Base-by-base conservation (phyloP, 2,888 invertebrate species). In the Dicyrtoma fusca region DNA sequence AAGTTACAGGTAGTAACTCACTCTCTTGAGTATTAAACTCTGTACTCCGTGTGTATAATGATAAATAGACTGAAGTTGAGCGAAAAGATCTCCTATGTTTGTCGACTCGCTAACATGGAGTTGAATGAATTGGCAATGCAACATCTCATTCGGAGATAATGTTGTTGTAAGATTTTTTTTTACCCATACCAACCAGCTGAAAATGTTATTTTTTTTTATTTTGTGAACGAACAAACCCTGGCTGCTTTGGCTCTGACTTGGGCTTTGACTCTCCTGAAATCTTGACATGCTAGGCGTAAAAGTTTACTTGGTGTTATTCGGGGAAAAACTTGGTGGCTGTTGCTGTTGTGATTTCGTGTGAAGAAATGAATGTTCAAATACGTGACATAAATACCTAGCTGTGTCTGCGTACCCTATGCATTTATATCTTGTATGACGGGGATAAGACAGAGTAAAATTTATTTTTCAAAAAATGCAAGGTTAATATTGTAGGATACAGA, bases 231-330 rank as follows among this genome's bases (percentile, higher is more conserved):
- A 34, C 34, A 34, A 34, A 34, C 3, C 34, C 53, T 53, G 53
- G 53, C 53, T 17, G 51, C n/a, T 34, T 34, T 34, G 34, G 34
- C 34, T 34, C 4, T 34, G 34, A 34, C 34, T 34, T 34, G 4
- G 3, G 3, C 34, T 34, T 34, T 34, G 8, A 34, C 4, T 34
- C 34, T 34, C n/a, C 34, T 34, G 34, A 34, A 34, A 34, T 34
- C 34, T 53, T 53, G 53, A 21, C 53, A 53, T 17, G 53, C 53
- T 53, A 53, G 8, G 53, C 53, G 53, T 21, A 53, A 53, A 53
- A 53, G 53, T 53, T 53, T 19, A 34, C 34, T 34, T 8, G 34
- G 34, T 34, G 34, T 34, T 5, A 34, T 34, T 34, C 4, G 8
- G 34, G 3, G 34, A 34, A 34, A 34, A 34, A 34, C 34, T 34